Evolutionary conservation across 2,797 vertebrate genomes (phyloP), one percentile per base, ranked within the genome.

Genomic region (Tenualosa ilisha): DNA sequence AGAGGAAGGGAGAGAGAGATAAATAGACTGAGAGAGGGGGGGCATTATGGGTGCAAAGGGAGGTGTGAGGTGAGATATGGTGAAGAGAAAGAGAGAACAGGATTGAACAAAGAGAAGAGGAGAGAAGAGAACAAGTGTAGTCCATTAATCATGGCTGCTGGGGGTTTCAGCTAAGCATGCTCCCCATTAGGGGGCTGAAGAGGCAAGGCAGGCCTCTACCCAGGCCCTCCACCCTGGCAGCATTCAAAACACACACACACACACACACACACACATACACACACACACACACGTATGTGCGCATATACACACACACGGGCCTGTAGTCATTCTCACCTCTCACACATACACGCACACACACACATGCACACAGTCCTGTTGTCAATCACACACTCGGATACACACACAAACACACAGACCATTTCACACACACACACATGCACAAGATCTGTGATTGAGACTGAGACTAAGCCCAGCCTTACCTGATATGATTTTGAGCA

Each of bases 21-120:
- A 31, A 6, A 65, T 8, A 65, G 63, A 65, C 24, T 9, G 22
- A 13, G 26, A 31, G 26, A 65, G n/a, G 46, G 79, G 83, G 22
- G 37, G 88, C 83, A 89, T 85, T 24, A 0, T 24, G 63, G 20
- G 49, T 72, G 13, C 13, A 72, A 72, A 72, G 24, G 65, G 8
- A 37, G 65, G 65, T 72, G 65, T 72, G 65, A 72, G 65, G 65
- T 72, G 65, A 31, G 26, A 37, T 26, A 12, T 72, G 65, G 24
- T 72, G 24, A 37, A 31, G 13, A 26, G 65, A 65, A 65, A 12
- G 26, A 65, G 26, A 65, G n/a, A 65, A 31, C 1, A 65, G 9
- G 11, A 72, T 3, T 46, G 83, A 68, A 24, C 13, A 31, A 6
- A 12, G 63, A 65, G 63, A 1, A 65, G 24, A 31, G 8, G 63